A percentile compares a stretch with the other conserved stretches of the same genome.
These are phyloP conservation scores for Aromia moschata DNA, from an alignment of 2,888 invertebrate genomes.

Conservation along the genomic window DNA sequence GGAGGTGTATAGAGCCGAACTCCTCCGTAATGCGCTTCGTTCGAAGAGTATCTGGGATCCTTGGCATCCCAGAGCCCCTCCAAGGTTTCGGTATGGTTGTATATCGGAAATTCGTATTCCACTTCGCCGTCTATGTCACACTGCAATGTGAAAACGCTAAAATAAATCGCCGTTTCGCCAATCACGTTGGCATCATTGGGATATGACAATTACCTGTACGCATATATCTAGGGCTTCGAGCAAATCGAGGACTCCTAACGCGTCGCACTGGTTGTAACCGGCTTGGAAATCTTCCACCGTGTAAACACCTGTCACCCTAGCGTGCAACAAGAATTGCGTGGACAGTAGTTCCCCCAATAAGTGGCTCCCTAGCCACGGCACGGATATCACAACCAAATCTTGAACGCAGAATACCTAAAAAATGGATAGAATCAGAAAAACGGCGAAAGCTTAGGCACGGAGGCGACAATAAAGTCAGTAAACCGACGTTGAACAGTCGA, in stretches of 20 bases:
- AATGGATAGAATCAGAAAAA: too few species aligned
- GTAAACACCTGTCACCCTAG: constrained; percentile 74
- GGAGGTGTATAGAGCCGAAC: constrained; percentile 68
- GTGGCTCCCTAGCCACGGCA: constrained; percentile 74
- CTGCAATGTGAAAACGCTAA: too few species aligned
- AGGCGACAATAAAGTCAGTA: too few species aligned
- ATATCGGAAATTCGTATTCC: constrained; percentile 80
- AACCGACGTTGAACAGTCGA: too few species aligned
- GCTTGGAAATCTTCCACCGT: constrained; percentile 78
- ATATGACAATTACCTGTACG: constrained; percentile 69
- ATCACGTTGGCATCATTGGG: constrained; percentile 76
- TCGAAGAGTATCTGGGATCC: constrained; percentile 64
- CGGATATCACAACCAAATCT: constrained; percentile 72
- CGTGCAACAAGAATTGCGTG: constrained; percentile 64
- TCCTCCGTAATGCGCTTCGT: constrained; percentile 71
- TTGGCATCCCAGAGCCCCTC: constrained; percentile 74
- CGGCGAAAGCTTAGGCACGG: too few species aligned
- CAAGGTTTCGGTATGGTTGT: constrained; percentile 72
- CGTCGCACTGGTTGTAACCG: constrained; percentile 75
- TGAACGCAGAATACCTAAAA: constrained; percentile 60
- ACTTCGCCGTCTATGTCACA: constrained; percentile 76
- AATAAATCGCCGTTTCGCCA: constrained; percentile 81
- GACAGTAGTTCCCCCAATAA: constrained; percentile 74
- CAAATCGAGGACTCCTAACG: constrained; percentile 72
- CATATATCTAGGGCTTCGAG: constrained; percentile 77